Conservation (phyloP, 2,797 vertebrate species). For the Poeciliopsis paucimaculata region DNA sequence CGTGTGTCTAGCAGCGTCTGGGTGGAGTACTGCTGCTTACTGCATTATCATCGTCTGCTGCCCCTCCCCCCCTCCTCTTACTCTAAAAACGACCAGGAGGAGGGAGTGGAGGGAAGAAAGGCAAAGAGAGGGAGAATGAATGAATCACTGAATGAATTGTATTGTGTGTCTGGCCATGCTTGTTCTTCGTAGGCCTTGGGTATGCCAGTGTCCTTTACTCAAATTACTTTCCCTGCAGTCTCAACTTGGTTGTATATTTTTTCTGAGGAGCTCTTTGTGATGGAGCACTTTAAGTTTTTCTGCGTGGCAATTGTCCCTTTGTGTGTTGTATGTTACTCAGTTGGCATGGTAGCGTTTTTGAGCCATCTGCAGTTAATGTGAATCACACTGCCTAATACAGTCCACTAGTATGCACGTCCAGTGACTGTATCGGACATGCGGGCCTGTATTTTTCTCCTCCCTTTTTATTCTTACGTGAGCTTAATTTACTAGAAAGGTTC, state of each 20-base stretch:
- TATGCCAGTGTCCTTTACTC: constrained; percentile 73
- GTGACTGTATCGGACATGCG: neutral
- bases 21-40: constrained; percentile 84
- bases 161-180: constrained; percentile 84
- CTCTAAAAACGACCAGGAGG: constrained; percentile 73
- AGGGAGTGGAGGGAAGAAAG: constrained; percentile 76
- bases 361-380: constrained; percentile 44
- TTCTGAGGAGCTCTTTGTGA: constrained; percentile 60
- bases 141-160: constrained; percentile 86
- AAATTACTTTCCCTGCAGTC: constrained; percentile 66
- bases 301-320: constrained; percentile 47
- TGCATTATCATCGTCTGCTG: constrained; percentile 82
- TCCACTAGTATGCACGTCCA: constrained; percentile 18
- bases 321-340: constrained; percentile 53
- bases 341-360: constrained; percentile 50
- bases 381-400: constrained; percentile 29
- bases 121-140: constrained; percentile 80
- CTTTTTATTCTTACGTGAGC: neutral
- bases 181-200: constrained; percentile 70
- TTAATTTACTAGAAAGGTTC: neutral
- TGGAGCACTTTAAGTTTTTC: constrained; percentile 38
- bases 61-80: constrained; percentile 83
- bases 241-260: constrained; percentile 58
- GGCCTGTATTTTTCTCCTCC: neutral
- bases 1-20: constrained; percentile 76